Evolutionary conservation across 2,113 vertebrate species (phyloP).

Genomic region (Festucalex cinctus): DNA sequence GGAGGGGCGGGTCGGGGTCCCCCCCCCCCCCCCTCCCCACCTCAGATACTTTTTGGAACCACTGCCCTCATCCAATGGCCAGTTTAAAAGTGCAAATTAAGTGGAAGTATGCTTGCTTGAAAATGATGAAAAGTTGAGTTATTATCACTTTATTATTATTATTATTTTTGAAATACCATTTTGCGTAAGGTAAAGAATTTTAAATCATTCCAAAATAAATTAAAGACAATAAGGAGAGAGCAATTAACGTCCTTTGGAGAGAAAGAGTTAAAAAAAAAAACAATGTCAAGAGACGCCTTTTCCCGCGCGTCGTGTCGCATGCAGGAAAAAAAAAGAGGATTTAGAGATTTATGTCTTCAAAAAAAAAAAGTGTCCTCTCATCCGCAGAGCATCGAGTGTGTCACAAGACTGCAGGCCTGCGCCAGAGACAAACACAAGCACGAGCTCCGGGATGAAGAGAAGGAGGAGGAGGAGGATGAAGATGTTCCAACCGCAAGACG

Average conservation of each 20-base stretch:
- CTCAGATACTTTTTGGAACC: conserved; percentile 2
- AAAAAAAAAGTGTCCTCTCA: conserved; percentile 69
- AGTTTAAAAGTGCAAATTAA: not conserved
- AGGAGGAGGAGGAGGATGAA: not conserved
- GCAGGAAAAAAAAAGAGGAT: conserved; percentile 48
- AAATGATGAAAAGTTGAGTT: too few relatives aligned
- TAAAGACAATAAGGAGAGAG: too few relatives aligned
- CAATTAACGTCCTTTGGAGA: not conserved
- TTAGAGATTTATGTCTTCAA: conserved; percentile 69
- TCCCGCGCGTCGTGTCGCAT: conserved; percentile 52
- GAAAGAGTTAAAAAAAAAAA: not conserved
- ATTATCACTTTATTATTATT: not conserved
- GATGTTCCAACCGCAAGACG: not conserved
- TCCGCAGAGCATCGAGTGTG: conserved; percentile 60
- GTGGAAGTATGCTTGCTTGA: too few relatives aligned
- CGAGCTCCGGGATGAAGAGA: conserved; percentile 6
- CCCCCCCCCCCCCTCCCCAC: not conserved
- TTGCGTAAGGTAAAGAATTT: not conserved
- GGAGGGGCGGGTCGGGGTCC: not conserved
- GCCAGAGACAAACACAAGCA: not conserved
- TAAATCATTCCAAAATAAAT: not conserved
- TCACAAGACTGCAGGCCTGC: conserved; percentile 46
- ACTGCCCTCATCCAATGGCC: conserved; percentile 2
- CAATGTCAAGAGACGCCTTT: conserved; percentile 18
- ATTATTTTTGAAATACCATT: not conserved